Percentiles rank a stretch among this genome's conserved stretches.
Conservation (phyloP, 2,797 vertebrate species). For the Gallirallus australis region DNA sequence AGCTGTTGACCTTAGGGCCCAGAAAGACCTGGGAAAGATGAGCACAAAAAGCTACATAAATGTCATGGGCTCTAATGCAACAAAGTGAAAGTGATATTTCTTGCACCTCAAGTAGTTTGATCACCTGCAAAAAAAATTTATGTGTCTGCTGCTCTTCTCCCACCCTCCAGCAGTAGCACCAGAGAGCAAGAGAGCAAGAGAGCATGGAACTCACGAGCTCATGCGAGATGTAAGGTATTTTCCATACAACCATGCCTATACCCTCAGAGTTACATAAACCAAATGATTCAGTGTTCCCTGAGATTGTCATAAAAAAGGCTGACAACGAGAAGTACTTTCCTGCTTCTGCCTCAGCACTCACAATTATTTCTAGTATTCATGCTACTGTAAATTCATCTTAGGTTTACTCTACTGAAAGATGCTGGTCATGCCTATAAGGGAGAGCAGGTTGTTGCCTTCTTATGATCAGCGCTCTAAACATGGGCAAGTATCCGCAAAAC, state of each 20-base stretch:
- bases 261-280: background rate
- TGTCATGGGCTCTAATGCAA: background rate
- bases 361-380: background rate
- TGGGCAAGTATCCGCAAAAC: background rate
- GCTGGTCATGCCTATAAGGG: background rate
- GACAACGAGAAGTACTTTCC: background rate
- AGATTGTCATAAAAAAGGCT: background rate
- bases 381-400: background rate
- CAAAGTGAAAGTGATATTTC: background rate
- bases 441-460: background rate
- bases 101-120: background rate
- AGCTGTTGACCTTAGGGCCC: background rate
- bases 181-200: accelerated
- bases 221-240: background rate
- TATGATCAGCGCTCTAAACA: background rate
- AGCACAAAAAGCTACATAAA: background rate
- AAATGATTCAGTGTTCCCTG: background rate
- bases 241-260: background rate
- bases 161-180: background rate
- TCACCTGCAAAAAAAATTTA: background rate
- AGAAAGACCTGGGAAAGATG: background rate
- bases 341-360: background rate
- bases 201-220: background rate
- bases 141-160: background rate
- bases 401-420: background rate